Conservation (phyloP, 2,113 vertebrate species). For the Corydoras sp. region DNA sequence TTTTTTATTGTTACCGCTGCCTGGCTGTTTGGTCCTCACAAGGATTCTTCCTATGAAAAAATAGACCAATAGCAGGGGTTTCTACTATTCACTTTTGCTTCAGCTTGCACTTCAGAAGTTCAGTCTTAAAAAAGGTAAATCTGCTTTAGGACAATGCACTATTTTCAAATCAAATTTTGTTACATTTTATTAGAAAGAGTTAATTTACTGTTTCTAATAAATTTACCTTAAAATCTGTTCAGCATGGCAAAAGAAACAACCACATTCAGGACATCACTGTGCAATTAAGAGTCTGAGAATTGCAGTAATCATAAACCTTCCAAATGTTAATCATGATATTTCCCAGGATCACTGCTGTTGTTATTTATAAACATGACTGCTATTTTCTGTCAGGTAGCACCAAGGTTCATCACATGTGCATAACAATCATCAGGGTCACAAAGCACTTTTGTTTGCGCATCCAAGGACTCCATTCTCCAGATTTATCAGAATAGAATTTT, state of each 20-base stretch:
- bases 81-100: no score
- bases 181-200: no score
- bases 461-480: not conserved
- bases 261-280: not conserved
- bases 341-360: not conserved
- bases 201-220: not conserved
- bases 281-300: slow-evolving; percentile 4
- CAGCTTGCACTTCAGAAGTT: no score
- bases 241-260: not conserved
- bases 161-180: no score
- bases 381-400: slow-evolving; percentile 5
- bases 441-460: slow-evolving; percentile 1
- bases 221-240: not conserved
- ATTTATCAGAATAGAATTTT: slow-evolving; percentile 18
- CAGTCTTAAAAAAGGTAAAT: not conserved
- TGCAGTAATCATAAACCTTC: slow-evolving; percentile 15
- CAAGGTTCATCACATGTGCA: not conserved
- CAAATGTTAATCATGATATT: slow-evolving; percentile 27
- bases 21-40: no score
- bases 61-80: no score
- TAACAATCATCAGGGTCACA: slow-evolving; percentile 12
- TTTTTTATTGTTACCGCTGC: no score
- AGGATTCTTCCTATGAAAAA: no score
- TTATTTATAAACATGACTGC: slow-evolving; percentile 22
- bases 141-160: no score